Conservation (phyloP, 2,797 vertebrate genomes). For the Xerus rutilus region DNA sequence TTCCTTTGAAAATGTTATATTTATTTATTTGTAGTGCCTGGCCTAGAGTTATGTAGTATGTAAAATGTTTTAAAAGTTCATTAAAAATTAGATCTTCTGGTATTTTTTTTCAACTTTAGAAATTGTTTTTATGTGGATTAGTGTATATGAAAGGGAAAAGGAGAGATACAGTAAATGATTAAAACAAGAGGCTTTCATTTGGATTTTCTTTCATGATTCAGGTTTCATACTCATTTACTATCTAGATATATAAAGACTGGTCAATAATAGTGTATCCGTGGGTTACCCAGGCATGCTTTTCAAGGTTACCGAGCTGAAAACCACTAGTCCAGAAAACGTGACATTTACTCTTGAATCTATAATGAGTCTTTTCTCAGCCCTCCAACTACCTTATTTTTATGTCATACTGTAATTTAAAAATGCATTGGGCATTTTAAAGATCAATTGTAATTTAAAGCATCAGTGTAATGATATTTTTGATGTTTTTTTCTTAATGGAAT, state of each 20-base stretch:
- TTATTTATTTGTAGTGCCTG: neutral
- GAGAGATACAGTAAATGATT: neutral
- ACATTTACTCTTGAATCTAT: neutral
- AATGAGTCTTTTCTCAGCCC: slow-evolving; percentile 1
- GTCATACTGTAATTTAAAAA: slow-evolving; percentile 58
- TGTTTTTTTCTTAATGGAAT: slow-evolving; percentile 82
- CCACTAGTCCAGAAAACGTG: neutral
- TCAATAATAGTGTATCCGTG: neutral
- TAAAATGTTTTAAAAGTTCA: slow-evolving; percentile 16
- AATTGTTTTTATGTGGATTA: slow-evolving; percentile 38
- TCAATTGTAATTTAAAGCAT: slow-evolving; percentile 61
- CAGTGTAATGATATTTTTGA: slow-evolving; percentile 56
- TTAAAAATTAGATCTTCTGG: neutral
- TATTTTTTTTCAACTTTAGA: slow-evolving; percentile 37
- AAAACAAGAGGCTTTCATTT: slow-evolving; percentile 15
- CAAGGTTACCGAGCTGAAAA: neutral
- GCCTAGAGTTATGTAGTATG: neutral
- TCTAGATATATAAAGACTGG: neutral
- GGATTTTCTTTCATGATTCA: slow-evolving; percentile 10
- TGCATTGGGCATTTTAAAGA: slow-evolving; percentile 49
- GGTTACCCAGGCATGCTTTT: neutral
- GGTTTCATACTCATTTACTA: neutral
- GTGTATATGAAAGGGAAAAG: neutral
- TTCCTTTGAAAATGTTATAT: slow-evolving; percentile 23
- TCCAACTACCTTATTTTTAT: slow-evolving; percentile 45